Percentiles rank a stretch among this genome's conserved stretches.
These are phyloP conservation scores for Micromys minutus DNA, from an alignment of 2,113 vertebrate genomes.

Conservation along the genomic window DNA sequence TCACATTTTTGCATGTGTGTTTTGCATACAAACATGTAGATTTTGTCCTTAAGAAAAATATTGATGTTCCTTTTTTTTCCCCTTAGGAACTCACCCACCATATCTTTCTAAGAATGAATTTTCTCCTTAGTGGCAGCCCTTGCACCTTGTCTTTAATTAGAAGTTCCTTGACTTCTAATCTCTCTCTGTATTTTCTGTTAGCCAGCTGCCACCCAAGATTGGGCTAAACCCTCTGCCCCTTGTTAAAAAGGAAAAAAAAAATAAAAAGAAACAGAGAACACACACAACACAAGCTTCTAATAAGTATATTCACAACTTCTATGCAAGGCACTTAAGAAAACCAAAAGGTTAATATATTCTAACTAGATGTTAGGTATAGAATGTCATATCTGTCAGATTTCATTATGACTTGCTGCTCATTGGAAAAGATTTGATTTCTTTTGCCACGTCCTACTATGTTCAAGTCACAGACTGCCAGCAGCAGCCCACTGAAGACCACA, in stretches of 20 bases:
- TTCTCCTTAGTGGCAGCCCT: constrained; percentile 21
- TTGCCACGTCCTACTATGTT: constrained; percentile 93
- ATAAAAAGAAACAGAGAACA: accelerated
- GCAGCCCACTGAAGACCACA: constrained; percentile 92
- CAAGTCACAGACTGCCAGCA: constrained; percentile 92
- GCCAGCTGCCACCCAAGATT: constrained; percentile 66
- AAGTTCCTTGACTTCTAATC: constrained; percentile 69
- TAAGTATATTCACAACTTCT: constrained; percentile 81
- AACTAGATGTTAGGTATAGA: constrained; percentile 90
- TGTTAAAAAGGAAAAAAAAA: not conserved
- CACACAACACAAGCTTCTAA: constrained; percentile 58
- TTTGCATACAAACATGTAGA: not conserved
- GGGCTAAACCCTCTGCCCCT: constrained; percentile 60
- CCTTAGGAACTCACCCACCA: not conserved
- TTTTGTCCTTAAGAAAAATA: constrained; percentile 13
- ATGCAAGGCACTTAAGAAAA: constrained; percentile 84
- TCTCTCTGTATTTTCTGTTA: constrained; percentile 64
- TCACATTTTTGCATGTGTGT: constrained; percentile 28
- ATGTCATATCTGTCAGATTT: constrained; percentile 92
- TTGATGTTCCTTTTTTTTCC: not conserved
- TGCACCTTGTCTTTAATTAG: constrained; percentile 47
- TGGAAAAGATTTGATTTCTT: constrained; percentile 91
- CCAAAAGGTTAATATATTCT: constrained; percentile 93
- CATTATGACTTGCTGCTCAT: constrained; percentile 91
- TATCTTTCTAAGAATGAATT: not conserved